Conservation (phyloP, 2,888 invertebrate species). For the Tromatobia lineatoria region DNA sequence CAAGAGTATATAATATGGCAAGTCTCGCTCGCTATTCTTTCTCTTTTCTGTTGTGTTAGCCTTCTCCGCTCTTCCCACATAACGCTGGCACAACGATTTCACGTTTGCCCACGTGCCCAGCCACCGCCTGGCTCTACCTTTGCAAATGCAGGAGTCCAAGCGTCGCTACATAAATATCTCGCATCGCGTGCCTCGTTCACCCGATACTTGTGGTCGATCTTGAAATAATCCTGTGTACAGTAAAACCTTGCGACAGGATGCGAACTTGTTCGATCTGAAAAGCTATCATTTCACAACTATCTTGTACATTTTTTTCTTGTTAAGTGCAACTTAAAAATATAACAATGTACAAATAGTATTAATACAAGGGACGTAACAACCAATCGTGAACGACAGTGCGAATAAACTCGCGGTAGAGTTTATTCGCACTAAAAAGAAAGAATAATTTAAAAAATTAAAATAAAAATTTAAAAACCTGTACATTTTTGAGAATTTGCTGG, state of each 20-base stretch:
- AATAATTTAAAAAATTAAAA: too few relatives aligned
- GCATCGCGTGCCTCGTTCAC: constrained; percentile 55
- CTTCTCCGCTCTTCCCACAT: constrained; percentile 68
- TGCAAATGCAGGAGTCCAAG: constrained; percentile 60
- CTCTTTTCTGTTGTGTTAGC: constrained; percentile 52
- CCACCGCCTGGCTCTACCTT: constrained; percentile 61
- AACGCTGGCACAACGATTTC: constrained; percentile 72
- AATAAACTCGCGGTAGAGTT: too few relatives aligned
- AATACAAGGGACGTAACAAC: too few relatives aligned
- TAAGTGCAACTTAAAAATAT: too few relatives aligned
- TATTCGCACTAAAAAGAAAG: too few relatives aligned
- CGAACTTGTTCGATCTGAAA: constrained; percentile 21
- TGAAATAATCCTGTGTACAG: constrained; percentile 48
- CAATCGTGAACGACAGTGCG: too few relatives aligned
- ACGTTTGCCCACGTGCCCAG: constrained; percentile 77
- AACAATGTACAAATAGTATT: too few relatives aligned
- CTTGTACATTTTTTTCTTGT: constrained; percentile 14
- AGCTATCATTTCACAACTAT: neutral
- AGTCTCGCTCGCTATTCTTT: constrained; percentile 58
- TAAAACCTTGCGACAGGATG: constrained; percentile 37
- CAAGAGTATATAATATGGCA: constrained; percentile 15
- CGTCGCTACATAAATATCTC: constrained; percentile 34
- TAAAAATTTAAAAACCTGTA: too few relatives aligned
- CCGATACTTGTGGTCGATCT: constrained; percentile 62
- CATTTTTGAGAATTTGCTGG: neutral